Evolutionary conservation across 1,140 invertebrate genomes (phyloP).

Genomic region (Cydia splendana): DNA sequence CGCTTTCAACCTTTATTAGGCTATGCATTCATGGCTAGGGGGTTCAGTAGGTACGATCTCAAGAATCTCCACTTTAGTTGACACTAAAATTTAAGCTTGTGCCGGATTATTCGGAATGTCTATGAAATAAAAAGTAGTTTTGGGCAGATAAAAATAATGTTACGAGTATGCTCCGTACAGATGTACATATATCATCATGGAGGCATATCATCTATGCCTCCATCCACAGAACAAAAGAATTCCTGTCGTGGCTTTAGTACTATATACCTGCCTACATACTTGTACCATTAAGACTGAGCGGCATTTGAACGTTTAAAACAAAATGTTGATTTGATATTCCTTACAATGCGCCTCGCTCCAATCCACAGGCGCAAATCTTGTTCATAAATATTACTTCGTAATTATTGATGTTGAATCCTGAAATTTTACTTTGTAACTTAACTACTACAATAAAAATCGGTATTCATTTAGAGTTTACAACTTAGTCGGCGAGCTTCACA

Average conservation of each 20-base stretch:
- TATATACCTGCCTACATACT: background rate
- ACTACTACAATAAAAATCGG: slow-evolving; percentile 60
- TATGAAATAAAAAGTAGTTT: slow-evolving; percentile 11
- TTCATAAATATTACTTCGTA: background rate
- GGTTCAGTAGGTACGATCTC: slow-evolving; percentile 44
- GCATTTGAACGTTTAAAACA: no score
- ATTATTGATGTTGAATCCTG: slow-evolving; percentile 39
- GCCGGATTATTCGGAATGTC: background rate
- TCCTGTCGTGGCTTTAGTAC: background rate
- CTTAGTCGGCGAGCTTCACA: slow-evolving; percentile 53
- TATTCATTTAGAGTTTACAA: slow-evolving; percentile 57
- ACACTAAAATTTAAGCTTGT: slow-evolving; percentile 20
- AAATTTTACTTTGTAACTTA: slow-evolving; percentile 42
- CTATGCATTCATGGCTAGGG: slow-evolving; percentile 58
- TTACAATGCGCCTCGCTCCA: no score
- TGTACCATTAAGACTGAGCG: background rate
- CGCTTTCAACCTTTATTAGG: slow-evolving; percentile 71
- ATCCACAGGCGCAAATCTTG: background rate
- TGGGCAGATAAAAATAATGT: background rate
- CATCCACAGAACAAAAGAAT: background rate
- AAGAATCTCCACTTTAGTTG: slow-evolving; percentile 29
- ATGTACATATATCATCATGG: background rate
- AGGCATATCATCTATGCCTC: background rate
- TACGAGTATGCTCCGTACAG: background rate
- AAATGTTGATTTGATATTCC: no score